These are phyloP conservation scores for Gnathonemus echidnorhynchus DNA, from an alignment of 2,113 vertebrate species.

Conservation along the genomic window DNA sequence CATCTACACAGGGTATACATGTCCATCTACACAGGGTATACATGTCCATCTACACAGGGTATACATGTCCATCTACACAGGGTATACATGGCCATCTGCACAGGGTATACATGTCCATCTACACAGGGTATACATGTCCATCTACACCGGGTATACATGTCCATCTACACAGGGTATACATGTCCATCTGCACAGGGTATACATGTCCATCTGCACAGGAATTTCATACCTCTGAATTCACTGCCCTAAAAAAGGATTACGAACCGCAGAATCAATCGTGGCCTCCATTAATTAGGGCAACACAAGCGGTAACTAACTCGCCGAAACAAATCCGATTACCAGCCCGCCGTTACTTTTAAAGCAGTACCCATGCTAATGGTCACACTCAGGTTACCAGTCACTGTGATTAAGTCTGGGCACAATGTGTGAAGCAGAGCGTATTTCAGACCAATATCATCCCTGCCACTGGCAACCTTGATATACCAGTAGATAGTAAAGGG, in stretches of 20 bases:
- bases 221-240: background rate
- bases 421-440: background rate
- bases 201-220: background rate
- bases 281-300: background rate
- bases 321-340: background rate
- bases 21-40: no score
- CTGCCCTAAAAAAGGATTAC: background rate
- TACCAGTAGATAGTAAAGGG: background rate
- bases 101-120: no score
- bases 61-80: no score
- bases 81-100: no score
- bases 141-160: no score
- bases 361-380: background rate
- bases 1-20: background rate
- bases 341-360: background rate
- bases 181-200: background rate
- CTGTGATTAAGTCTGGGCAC: background rate
- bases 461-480: background rate
- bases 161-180: no score
- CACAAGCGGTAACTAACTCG: background rate
- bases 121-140: no score
- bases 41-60: no score
- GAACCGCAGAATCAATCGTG: background rate
- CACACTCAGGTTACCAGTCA: background rate
- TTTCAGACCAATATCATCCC: background rate